Percentiles rank a stretch among this genome's conserved stretches.
Evolutionary conservation across 1,140 invertebrate species (phyloP).

Genomic region (Tachypleus tridentatus): DNA sequence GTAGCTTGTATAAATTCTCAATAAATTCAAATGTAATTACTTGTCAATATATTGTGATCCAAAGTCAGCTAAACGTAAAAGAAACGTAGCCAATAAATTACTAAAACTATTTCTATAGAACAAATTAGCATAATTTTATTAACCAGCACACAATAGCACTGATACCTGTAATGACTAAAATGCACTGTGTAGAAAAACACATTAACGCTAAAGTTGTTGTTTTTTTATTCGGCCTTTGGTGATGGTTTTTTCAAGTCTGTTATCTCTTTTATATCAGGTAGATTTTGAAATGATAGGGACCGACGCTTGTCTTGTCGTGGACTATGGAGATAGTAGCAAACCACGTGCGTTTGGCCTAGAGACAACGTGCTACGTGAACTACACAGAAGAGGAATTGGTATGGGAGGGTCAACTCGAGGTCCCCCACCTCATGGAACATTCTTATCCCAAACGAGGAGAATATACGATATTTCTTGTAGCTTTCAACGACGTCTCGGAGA

Average conservation of each 20-base stretch:
- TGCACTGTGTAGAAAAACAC: not conserved
- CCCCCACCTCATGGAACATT: slow-evolving; percentile 22
- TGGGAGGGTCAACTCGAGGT: slow-evolving; percentile 19
- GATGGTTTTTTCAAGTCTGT: not conserved
- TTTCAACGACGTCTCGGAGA: slow-evolving; percentile 28
- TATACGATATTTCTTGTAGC: slow-evolving; percentile 28
- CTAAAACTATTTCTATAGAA: too few relatives aligned
- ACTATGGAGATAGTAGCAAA: slow-evolving; percentile 31
- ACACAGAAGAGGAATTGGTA: slow-evolving; percentile 16
- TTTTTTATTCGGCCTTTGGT: not conserved
- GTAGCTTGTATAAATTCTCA: too few relatives aligned
- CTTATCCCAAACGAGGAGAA: slow-evolving; percentile 26
- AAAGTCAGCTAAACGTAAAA: too few relatives aligned
- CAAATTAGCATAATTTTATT: too few relatives aligned
- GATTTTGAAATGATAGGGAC: slow-evolving; percentile 27
- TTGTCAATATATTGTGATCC: too few relatives aligned
- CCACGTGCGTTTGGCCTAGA: slow-evolving; percentile 16
- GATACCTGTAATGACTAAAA: too few relatives aligned
- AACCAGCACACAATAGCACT: too few relatives aligned
- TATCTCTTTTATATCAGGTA: slow-evolving; percentile 3
- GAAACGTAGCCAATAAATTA: too few relatives aligned
- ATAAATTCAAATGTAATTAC: too few relatives aligned
- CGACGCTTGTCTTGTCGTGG: slow-evolving; percentile 32
- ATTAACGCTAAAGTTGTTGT: not conserved
- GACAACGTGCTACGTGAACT: slow-evolving; percentile 14